Conservation (phyloP, 2,797 vertebrate species). For the Rhinatrema bivittatum region DNA sequence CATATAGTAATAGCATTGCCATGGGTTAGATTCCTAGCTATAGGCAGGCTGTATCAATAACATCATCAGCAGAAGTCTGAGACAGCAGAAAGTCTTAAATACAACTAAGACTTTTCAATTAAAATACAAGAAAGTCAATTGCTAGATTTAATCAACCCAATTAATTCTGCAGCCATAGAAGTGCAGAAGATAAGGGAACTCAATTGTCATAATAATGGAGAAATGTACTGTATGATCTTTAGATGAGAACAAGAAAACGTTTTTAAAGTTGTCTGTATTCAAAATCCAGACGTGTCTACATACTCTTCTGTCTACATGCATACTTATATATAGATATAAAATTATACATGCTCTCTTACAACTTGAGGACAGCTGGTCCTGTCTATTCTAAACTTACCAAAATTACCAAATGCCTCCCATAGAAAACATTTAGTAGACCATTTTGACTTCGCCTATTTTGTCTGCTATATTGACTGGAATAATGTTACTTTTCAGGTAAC, state of each 20-base stretch:
- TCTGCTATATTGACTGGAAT: too few relatives aligned
- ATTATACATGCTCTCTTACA: too few relatives aligned
- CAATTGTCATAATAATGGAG: slow-evolving; percentile 8
- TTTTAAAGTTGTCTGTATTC: slow-evolving; percentile 2
- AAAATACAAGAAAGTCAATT: slow-evolving; percentile 20
- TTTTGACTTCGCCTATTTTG: too few relatives aligned
- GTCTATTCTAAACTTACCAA: too few relatives aligned
- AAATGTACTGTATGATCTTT: background rate
- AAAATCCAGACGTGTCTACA: too few relatives aligned
- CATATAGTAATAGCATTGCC: background rate
- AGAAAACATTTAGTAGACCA: too few relatives aligned
- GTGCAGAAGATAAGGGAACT: slow-evolving; percentile 15
- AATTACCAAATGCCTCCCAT: too few relatives aligned
- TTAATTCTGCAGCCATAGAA: slow-evolving; percentile 27
- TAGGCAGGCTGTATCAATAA: background rate
- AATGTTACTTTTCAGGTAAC: too few relatives aligned
- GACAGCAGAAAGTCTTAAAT: slow-evolving; percentile 10
- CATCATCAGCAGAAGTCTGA: slow-evolving; percentile 4
- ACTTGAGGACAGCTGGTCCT: too few relatives aligned
- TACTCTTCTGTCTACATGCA: slow-evolving; percentile 11
- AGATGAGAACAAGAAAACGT: background rate
- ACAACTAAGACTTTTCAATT: slow-evolving; percentile 27
- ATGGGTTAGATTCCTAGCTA: background rate
- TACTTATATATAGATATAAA: too few relatives aligned
- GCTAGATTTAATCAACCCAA: slow-evolving; percentile 20